Base-by-base conservation (phyloP, 2,113 vertebrate species). In the Tretioscincus oriximinensis region DNA sequence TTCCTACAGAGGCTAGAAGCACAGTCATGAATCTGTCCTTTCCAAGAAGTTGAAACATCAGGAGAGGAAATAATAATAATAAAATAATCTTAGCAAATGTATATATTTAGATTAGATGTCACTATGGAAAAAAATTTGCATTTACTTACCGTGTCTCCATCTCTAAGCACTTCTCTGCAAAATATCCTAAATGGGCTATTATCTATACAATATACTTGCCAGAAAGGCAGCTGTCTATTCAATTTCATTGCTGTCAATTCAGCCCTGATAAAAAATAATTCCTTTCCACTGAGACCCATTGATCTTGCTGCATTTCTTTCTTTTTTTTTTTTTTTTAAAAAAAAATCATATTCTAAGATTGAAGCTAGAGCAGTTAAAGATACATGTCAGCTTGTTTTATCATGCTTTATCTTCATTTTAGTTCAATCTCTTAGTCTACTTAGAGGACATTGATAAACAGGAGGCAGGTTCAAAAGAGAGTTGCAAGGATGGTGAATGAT, bases 1-100 rank as follows among this genome's bases (percentile, higher is more conserved):
- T 93, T 92, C 87, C 7, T 3, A 84, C 4, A 84, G 72, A 58
- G 45, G 31, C 88, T 90, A 85, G 69, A 82, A 86, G 54, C 51
- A 11, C 69, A 90, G 84, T 41, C 80, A 83, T 70, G 63, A 84
- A 12, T 61, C 21, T 81, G 78, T 90, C 54, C 47, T 77, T 89
- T 78, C 24, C 14, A 68, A 0, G 1, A 26, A 67, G 51, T 51
- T 9, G 4, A 45, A 80, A 90, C 73, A 82, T 80, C 88, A 81
- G 76, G 87, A 88, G 74, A 81, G 85, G 86, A 67, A 74, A 41
- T 7, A n/a, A 35, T 41, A 45, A 45, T 28, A 69, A 69, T 41
- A 64, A 18, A 47, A 65, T 7, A 24, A 22, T 58, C 24, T 26
- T 60, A 76, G 26, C 47, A 76, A 29, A 67, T 78, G 9, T 16